Conservation (phyloP, 2,113 vertebrate genomes). For the Regulus satrapa region DNA sequence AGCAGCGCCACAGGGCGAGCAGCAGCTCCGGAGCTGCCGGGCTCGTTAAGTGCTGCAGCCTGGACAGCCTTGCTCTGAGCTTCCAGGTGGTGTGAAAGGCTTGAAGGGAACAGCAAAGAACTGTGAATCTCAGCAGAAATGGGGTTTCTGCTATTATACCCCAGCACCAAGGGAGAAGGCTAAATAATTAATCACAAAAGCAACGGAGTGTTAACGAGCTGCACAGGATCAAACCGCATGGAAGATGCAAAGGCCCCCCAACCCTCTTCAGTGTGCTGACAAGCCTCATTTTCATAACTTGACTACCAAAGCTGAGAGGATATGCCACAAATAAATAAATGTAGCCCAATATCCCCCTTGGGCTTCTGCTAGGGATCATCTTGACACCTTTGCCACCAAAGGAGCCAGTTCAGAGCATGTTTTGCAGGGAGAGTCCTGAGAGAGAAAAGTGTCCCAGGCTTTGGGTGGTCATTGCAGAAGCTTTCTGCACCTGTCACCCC, state of each 20-base stretch:
- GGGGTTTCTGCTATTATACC: slow-evolving; percentile 7
- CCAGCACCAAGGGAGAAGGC: slow-evolving; percentile 16
- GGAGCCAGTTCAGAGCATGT: not conserved
- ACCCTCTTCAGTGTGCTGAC: not conserved
- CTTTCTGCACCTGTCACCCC: not conserved
- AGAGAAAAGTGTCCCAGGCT: not conserved
- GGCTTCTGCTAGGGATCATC: not conserved
- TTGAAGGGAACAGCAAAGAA: slow-evolving; percentile 16
- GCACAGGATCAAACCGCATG: slow-evolving; percentile 61
- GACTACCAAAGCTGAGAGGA: not conserved
- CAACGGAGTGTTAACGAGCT: slow-evolving; percentile 57
- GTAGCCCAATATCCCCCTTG: not conserved
- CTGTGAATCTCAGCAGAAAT: slow-evolving; percentile 62
- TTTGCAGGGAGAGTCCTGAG: not conserved
- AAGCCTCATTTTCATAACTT: slow-evolving; percentile 25
- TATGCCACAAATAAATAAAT: not conserved
- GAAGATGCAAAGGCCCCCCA: slow-evolving; percentile 40
- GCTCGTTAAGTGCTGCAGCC: not conserved
- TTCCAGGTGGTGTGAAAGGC: not conserved
- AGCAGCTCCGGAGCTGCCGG: fast-evolving
- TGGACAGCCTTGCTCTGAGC: not conserved
- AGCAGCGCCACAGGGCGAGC: fast-evolving
- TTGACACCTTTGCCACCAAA: not conserved
- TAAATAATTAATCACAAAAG: slow-evolving; percentile 74
- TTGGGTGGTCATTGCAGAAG: not conserved